phyloP scores from a whole-genome alignment of 2,888 invertebrate species.

The Suillia variegata region DNA sequence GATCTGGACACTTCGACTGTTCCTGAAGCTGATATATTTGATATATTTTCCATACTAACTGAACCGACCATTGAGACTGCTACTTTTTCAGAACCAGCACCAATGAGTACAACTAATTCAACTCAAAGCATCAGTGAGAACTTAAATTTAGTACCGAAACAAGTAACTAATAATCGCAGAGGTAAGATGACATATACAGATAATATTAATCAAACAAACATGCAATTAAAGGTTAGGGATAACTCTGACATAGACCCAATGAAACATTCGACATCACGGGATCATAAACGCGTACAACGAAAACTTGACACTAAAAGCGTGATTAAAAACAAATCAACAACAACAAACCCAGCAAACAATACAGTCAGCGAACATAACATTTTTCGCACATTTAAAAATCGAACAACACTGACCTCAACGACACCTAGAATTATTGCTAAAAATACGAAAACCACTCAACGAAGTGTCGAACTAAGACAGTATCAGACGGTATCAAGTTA shows the following conservation, averaged over 20 bases:
- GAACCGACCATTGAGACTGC: neutral
- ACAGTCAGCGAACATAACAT: conserved; percentile 6
- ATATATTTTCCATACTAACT: neutral
- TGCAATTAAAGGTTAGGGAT: neutral
- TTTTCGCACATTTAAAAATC: conserved; percentile 8
- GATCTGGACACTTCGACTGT: neutral
- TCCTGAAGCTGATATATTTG: conserved; percentile 2
- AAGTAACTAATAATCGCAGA: neutral
- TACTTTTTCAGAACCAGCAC: neutral
- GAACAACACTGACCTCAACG: no score
- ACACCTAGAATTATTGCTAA: conserved; percentile 29
- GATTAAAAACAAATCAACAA: neutral
- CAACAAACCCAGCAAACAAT: conserved; percentile 19
- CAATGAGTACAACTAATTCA: neutral
- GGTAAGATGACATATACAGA: no score
- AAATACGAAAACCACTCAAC: conserved; percentile 33
- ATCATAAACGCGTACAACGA: conserved; percentile 28
- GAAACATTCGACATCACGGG: conserved; percentile 3
- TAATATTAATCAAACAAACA: neutral
- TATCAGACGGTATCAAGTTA: conserved; percentile 44
- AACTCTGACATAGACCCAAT: conserved; percentile 19
- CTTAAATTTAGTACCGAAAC: neutral
- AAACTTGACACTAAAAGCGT: neutral
- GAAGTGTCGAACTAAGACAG: conserved; percentile 48
- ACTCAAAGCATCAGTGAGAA: neutral